Conservation (phyloP, 2,113 vertebrate species). For the Tamias sibiricus region DNA sequence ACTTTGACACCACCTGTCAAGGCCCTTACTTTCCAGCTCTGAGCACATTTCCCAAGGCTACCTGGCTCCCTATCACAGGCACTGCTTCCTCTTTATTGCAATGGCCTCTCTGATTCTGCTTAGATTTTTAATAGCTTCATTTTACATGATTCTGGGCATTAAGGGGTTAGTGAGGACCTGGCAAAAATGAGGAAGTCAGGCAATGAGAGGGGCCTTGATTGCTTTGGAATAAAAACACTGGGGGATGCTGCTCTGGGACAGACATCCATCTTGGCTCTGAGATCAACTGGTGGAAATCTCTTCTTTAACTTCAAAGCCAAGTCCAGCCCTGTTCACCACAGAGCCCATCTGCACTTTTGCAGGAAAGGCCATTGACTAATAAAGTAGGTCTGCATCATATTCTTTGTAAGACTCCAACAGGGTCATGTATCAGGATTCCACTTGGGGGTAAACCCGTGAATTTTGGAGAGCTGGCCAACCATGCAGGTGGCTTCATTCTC, state of each 20-base stretch:
- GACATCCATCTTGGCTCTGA: slow-evolving; percentile 65
- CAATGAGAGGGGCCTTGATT: slow-evolving; percentile 11
- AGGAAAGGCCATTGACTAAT: slow-evolving; percentile 45
- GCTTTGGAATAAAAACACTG: slow-evolving; percentile 71
- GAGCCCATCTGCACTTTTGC: neutral
- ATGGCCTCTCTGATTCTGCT: slow-evolving; percentile 34
- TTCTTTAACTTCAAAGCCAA: slow-evolving; percentile 79
- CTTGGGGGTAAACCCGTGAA: neutral
- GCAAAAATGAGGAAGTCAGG: slow-evolving; percentile 1
- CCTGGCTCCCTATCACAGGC: neutral
- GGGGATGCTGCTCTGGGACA: neutral
- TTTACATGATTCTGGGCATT: slow-evolving; percentile 52
- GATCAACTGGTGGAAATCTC: slow-evolving; percentile 72
- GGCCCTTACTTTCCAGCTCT: neutral
- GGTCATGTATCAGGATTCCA: neutral
- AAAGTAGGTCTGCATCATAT: slow-evolving; percentile 73
- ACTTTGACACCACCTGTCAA: neutral
- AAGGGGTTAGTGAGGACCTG: slow-evolving; percentile 60
- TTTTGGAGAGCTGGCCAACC: slow-evolving; percentile 53
- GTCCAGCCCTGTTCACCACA: slow-evolving; percentile 56
- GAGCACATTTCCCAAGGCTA: neutral
- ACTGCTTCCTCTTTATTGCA: slow-evolving; percentile 1
- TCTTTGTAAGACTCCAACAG: slow-evolving; percentile 67
- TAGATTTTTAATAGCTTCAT: slow-evolving; percentile 72
- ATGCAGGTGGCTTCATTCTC: slow-evolving; percentile 48